Conservation (phyloP, 2,113 vertebrate species). For the Pampusana beccarii region DNA sequence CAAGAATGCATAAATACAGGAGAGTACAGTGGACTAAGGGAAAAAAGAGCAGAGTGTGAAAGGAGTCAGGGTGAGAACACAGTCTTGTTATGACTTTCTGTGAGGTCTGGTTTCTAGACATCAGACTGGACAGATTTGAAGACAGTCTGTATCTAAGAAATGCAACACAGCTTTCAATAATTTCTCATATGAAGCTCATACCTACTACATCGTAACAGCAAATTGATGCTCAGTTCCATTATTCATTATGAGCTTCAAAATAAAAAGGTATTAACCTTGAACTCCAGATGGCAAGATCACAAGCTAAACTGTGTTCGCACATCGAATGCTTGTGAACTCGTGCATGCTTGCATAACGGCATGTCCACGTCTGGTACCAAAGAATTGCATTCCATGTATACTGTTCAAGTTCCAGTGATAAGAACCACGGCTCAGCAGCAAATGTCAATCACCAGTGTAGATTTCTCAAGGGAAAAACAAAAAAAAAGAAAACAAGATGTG, state of each 20-base stretch:
- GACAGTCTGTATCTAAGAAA: not conserved
- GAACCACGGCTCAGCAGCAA: not conserved
- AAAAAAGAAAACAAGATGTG: not conserved
- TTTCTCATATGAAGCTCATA: not conserved
- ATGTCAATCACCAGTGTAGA: not conserved
- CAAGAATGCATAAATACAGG: not conserved
- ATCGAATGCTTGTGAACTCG: not conserved
- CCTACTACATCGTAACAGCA: not conserved
- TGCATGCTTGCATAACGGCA: constrained; percentile 7
- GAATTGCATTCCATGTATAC: not conserved
- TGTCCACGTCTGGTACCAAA: not conserved
- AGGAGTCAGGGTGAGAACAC: not conserved
- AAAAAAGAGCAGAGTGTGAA: not conserved
- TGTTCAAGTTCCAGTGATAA: not conserved
- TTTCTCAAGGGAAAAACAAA: not conserved
- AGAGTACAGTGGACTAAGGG: not conserved
- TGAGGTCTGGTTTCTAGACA: not conserved
- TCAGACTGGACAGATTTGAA: not conserved
- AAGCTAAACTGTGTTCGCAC: not conserved
- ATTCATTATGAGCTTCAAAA: not conserved
- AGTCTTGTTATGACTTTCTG: not conserved
- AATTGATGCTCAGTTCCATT: not conserved
- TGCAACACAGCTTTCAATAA: not conserved
- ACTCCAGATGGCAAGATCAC: not conserved
- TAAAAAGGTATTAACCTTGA: constrained; percentile 37